Conservation (phyloP, 2,797 vertebrate genomes). For the Coilia nasus region DNA sequence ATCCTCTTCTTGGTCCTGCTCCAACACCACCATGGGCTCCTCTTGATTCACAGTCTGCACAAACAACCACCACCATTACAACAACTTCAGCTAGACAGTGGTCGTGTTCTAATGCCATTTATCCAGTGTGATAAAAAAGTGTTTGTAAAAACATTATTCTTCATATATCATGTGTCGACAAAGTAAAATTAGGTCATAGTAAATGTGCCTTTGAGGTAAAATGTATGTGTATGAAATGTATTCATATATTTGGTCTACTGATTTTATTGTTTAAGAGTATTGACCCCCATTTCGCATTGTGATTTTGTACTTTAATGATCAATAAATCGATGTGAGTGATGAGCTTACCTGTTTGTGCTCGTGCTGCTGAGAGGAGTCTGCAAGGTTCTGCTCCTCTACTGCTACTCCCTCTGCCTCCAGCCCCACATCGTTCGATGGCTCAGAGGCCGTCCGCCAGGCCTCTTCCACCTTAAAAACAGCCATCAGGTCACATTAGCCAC, state of each 20-base stretch:
- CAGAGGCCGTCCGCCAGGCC: slow-evolving; percentile 65
- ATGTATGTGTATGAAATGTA: too few species aligned
- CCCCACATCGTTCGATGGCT: slow-evolving; percentile 67
- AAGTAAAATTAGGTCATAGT: too few species aligned
- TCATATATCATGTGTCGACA: too few species aligned
- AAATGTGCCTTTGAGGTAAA: too few species aligned
- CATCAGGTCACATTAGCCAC: too few species aligned
- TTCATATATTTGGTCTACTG: too few species aligned
- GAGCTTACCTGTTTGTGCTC: slow-evolving; percentile 18
- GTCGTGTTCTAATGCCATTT: slow-evolving; percentile 34
- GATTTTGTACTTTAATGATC: too few species aligned
- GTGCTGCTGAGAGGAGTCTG: slow-evolving; percentile 67
- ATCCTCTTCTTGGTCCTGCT: neutral
- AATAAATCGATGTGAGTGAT: too few species aligned
- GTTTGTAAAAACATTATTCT: too few species aligned
- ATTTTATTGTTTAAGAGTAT: too few species aligned
- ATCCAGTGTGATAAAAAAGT: too few species aligned
- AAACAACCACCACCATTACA: slow-evolving; percentile 31
- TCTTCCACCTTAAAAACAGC: slow-evolving; percentile 81
- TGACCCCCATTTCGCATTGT: too few species aligned
- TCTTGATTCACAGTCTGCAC: slow-evolving; percentile 75
- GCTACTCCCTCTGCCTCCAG: slow-evolving; percentile 67
- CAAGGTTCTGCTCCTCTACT: slow-evolving; percentile 66
- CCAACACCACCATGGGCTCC: slow-evolving; percentile 58
- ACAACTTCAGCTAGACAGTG: neutral